Percentiles rank a stretch among this genome's conserved stretches.
phyloP scores from a whole-genome alignment of 2,113 vertebrate genomes.

The Rhombomys opimus region DNA sequence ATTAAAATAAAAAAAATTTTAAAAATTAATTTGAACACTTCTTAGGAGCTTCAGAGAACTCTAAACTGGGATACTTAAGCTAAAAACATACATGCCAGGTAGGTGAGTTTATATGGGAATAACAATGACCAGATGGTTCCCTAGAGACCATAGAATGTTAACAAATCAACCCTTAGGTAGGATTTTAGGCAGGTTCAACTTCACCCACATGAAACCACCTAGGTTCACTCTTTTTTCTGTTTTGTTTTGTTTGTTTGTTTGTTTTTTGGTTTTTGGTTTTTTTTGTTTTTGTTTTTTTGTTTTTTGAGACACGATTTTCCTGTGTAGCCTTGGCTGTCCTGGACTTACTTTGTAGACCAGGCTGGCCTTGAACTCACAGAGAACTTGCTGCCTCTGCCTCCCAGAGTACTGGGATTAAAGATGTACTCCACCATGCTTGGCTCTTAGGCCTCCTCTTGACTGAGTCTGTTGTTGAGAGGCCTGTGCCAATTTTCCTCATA shows the following conservation, averaged over 20 bases:
- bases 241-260: no score
- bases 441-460: neutral
- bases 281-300: no score
- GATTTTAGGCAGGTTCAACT: neutral
- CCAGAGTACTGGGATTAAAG: no score
- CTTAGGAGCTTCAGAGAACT: neutral
- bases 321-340: no score
- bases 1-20: no score
- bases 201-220: neutral
- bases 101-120: neutral
- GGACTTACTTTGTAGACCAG: no score
- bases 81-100: neutral
- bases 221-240: neutral
- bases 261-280: no score
- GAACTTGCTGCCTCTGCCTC: no score
- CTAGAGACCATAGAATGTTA: conserved; percentile 2
- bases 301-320: no score
- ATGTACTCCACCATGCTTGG: no score
- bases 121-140: neutral
- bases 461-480: neutral
- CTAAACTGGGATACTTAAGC: neutral
- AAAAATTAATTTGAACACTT: neutral
- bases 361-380: no score
- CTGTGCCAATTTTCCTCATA: neutral
- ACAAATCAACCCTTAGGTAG: neutral